Evolutionary conservation across 1,140 invertebrate genomes (phyloP), one percentile per base, ranked within the genome.

Genomic region (Bombus soroeensis): DNA sequence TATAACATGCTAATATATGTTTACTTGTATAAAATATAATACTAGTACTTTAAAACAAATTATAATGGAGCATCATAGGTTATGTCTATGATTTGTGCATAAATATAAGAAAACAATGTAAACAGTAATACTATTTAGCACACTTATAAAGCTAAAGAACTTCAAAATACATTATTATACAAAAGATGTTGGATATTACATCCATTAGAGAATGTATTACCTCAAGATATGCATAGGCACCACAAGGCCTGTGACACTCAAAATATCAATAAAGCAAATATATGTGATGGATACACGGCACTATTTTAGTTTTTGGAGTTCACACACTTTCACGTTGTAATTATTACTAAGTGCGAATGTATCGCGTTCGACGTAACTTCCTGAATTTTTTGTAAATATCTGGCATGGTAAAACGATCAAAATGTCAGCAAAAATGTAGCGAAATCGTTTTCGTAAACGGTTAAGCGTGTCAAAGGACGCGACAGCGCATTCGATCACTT

Each of bases 171-270:
- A 75, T 37, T 28, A 43, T 73, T 13, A 8, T 22, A 43, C 8
- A 37, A 41, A 77, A 39, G 25, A 73, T 72, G 18, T 39, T 4
- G 64, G 12, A 3, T 81, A 68, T 25, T 43, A 28, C n/a, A 72
- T 73, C n/a, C 70, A 76, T 66, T 62, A 53, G 28, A 86, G 72
- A 53, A 78, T 66, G 62, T 75, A 73, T 93, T 93, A 94, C 94
- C 94, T 94, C 92, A 90, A 89, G 91, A 93, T 94, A 94, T 94
- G 93, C 94, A 94, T 94, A 94, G 91, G 93, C 94, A 92, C 93
- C 91, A 91, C 88, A 88, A 92, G 89, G 92, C 89, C 92, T 91
- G 88, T 94, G 93, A 92, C 93, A 94, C 92, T 92, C 89, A 90
- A 91, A 93, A 92, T 94, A 94, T 94, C 93, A 94, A 94, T 92